Evolutionary conservation across 2,113 vertebrate species (phyloP).

Genomic region (Trochalopteron elliotii): DNA sequence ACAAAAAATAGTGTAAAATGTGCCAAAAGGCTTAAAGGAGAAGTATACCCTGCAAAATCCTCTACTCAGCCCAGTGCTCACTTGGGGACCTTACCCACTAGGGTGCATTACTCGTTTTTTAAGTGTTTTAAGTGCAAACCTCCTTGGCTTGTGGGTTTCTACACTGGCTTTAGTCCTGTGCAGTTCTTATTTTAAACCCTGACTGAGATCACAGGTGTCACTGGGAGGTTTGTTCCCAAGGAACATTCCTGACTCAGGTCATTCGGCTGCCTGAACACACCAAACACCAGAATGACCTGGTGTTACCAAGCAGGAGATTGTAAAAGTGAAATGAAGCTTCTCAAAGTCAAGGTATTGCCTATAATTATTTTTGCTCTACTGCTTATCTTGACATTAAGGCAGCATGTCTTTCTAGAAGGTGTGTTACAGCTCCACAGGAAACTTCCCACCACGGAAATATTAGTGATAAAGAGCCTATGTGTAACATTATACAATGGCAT

Average conservation of each 20-base stretch:
- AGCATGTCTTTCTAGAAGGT: not conserved
- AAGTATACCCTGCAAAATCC: not conserved
- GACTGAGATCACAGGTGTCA: not conserved
- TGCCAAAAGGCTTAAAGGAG: not conserved
- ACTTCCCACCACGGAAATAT: not conserved
- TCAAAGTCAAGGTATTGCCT: not conserved
- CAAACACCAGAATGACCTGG: not conserved
- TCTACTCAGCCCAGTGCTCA: accelerated
- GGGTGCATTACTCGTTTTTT: not conserved
- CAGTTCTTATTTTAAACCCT: not conserved
- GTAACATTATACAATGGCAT: not conserved
- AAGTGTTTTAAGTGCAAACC: not conserved
- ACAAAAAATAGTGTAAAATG: not conserved
- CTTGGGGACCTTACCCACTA: not conserved
- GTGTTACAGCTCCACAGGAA: not conserved
- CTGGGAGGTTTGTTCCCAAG: not conserved
- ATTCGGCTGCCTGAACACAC: not conserved
- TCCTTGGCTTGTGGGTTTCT: not conserved
- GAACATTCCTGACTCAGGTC: not conserved
- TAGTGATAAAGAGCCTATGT: not conserved
- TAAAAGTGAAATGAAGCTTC: not conserved
- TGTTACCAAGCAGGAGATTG: not conserved
- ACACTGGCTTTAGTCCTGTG: not conserved
- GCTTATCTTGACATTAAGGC: not conserved
- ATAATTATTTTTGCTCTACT: not conserved